These are phyloP conservation scores for Oscheius sp. DNA, from an alignment of 2,888 invertebrate genomes.

Conservation along the genomic window DNA sequence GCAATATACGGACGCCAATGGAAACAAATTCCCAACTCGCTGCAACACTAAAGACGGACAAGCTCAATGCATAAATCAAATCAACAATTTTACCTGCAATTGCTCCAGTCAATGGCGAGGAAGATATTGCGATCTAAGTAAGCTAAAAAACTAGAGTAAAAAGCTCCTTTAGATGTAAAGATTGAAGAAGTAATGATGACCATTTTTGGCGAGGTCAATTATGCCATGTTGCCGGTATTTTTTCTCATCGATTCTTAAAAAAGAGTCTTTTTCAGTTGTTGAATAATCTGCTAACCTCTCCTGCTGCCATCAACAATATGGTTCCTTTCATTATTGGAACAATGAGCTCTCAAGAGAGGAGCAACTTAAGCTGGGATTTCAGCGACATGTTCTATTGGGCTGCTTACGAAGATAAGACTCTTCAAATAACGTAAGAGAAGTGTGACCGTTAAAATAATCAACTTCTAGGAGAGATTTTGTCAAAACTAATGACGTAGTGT, in stretches of 20 bases:
- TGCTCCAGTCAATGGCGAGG: conserved; percentile 47
- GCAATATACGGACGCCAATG: background rate
- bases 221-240: background rate
- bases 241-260: background rate
- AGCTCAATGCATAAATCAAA: conserved; percentile 12
- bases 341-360: conserved; percentile 25
- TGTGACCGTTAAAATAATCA: background rate
- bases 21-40: background rate
- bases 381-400: conserved; percentile 54
- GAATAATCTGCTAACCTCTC: conserved; percentile 46
- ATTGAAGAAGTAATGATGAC: background rate
- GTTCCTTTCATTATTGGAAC: conserved; percentile 50
- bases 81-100: conserved; percentile 37
- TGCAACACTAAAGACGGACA: conserved; percentile 16
- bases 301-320: conserved; percentile 47
- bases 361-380: conserved; percentile 46
- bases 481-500: conserved; percentile 48
- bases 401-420: conserved; percentile 47
- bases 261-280: conserved; percentile 37
- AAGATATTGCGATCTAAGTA: conserved; percentile 40
- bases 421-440: conserved; percentile 35
- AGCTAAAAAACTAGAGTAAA: background rate
- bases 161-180: conserved; percentile 13
- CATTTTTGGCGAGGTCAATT: background rate
- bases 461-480: conserved; percentile 37